Conservation (phyloP, 1,140 invertebrate genomes). For the Hylaeus volcanicus region DNA sequence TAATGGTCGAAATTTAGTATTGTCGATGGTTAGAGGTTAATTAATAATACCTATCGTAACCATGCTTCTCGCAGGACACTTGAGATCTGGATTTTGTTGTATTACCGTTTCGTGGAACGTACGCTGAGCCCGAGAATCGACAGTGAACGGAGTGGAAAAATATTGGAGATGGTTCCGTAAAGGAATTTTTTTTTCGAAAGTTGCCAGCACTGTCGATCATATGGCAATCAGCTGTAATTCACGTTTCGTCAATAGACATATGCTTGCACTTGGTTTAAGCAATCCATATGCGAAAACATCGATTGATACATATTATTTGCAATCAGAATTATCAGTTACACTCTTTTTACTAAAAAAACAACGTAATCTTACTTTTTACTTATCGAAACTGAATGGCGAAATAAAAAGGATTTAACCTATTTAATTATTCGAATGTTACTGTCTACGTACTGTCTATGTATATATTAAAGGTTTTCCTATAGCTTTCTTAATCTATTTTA, state of each 20-base stretch:
- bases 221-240: conserved; percentile 74
- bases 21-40: background rate
- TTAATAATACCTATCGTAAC: fast-evolving
- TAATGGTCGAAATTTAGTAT: background rate
- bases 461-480: no score
- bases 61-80: fast-evolving
- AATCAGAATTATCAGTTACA: background rate
- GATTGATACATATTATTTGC: background rate
- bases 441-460: no score
- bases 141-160: background rate
- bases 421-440: no score
- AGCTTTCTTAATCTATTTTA: no score
- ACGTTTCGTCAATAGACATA: conserved; percentile 25
- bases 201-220: conserved; percentile 69
- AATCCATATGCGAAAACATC: background rate
- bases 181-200: conserved; percentile 24
- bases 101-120: background rate
- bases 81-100: background rate
- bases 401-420: no score
- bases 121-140: background rate
- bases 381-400: no score
- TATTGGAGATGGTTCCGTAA: background rate
- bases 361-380: no score
- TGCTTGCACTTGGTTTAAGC: background rate
- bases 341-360: no score